These are phyloP conservation scores for Ctenodactylus gundi DNA, from an alignment of 2,113 vertebrate genomes.

Conservation along the genomic window DNA sequence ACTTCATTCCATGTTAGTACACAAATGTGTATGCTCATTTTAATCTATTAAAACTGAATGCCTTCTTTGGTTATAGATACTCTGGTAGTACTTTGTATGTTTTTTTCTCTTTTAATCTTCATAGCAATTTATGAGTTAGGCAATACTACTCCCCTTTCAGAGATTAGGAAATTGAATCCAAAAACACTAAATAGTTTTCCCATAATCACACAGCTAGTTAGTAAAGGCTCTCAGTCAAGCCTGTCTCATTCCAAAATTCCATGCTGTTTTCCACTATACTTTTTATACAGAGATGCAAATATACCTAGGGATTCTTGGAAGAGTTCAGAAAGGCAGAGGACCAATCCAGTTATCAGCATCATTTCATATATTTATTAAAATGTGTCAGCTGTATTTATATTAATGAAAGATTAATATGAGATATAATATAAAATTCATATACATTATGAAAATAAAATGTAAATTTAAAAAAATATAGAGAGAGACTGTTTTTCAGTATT, in stretches of 20 bases:
- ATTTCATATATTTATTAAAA: background rate
- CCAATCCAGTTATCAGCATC: background rate
- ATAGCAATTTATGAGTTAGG: background rate
- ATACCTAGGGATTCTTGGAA: background rate
- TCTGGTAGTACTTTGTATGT: background rate
- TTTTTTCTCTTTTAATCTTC: slow-evolving; percentile 27
- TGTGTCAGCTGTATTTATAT: background rate
- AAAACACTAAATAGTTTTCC: slow-evolving; percentile 34
- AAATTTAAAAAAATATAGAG: too few relatives aligned
- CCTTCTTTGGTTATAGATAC: background rate
- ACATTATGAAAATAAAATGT: slow-evolving; percentile 24
- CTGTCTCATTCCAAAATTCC: background rate
- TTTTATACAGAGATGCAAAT: background rate
- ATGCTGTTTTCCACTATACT: background rate
- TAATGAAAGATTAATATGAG: background rate
- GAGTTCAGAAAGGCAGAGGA: background rate
- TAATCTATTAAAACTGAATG: background rate
- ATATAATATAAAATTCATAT: background rate
- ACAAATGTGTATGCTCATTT: background rate
- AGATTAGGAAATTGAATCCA: slow-evolving; percentile 25
- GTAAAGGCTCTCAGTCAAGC: slow-evolving; percentile 6
- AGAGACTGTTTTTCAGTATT: too few relatives aligned
- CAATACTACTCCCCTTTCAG: slow-evolving; percentile 8
- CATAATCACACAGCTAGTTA: background rate
- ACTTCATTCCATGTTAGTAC: background rate